A percentile compares a stretch with the other conserved stretches of the same genome.
These are phyloP conservation scores for Brachyptera putata DNA, from an alignment of 2,888 invertebrate species.

Conservation along the genomic window DNA sequence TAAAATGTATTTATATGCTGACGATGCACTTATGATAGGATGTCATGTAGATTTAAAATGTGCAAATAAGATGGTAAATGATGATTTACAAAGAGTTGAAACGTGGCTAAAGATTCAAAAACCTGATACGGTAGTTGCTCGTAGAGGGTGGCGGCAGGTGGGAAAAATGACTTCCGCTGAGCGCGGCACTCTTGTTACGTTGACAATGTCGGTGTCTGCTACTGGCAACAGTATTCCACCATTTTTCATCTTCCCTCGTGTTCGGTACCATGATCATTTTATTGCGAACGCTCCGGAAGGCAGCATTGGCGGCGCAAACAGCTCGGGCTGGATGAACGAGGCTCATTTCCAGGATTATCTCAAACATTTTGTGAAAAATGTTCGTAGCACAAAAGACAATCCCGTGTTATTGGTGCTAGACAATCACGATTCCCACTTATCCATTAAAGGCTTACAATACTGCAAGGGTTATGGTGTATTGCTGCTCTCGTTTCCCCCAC, in stretches of 20 bases:
- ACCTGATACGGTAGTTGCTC: constrained; percentile 41
- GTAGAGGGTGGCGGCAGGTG: constrained; percentile 41
- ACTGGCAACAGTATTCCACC: constrained; percentile 40
- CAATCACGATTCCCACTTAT: constrained; percentile 37
- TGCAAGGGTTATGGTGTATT: constrained; percentile 40
- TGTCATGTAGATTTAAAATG: too few species aligned
- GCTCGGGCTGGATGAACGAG: constrained; percentile 37
- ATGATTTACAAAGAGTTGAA: too few species aligned
- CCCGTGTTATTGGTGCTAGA: constrained; percentile 35
- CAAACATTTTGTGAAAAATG: constrained; percentile 36
- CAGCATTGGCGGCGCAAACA: constrained; percentile 36
- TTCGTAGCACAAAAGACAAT: constrained; percentile 30
- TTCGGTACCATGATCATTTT: constrained; percentile 33
- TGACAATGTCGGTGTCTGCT: constrained; percentile 38
- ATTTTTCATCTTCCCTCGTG: too few species aligned
- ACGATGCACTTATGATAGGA: too few species aligned
- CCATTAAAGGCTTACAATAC: constrained; percentile 36
- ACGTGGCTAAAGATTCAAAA: too few species aligned
- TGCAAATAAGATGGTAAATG: too few species aligned
- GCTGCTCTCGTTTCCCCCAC: constrained; percentile 40
- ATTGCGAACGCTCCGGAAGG: constrained; percentile 38
- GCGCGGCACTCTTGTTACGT: constrained; percentile 39
- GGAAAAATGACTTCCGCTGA: constrained; percentile 42
- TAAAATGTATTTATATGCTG: too few species aligned
- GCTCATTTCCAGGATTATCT: constrained; percentile 35